phyloP scores from a whole-genome alignment of 2,797 vertebrate genomes.

The Percopsis omiscomaycus region DNA sequence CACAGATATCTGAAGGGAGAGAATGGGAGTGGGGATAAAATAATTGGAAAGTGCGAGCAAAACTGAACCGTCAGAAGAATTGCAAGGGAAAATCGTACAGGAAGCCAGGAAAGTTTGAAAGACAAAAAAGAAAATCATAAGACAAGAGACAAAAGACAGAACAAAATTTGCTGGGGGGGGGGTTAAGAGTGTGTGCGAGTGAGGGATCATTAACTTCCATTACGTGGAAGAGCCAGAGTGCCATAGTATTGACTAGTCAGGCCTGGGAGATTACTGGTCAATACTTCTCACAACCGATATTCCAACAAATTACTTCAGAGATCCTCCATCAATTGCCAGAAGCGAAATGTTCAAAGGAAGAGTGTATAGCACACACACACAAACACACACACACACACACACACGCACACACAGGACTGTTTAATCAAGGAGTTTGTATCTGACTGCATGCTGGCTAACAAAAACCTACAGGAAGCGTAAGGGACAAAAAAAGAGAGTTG shows the following conservation, averaged over 20 bases:
- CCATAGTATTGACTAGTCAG: conserved; percentile 48
- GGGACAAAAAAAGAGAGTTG: background rate
- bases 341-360: conserved; percentile 37
- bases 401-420: conserved; percentile 11
- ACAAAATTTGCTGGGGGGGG: conserved; percentile 30
- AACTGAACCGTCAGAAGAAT: conserved; percentile 31
- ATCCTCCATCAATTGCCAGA: conserved; percentile 49
- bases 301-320: conserved; percentile 65
- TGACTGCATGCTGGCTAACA: background rate
- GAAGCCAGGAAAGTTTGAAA: conserved; percentile 10
- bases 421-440: background rate
- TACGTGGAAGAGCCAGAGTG: conserved; percentile 56
- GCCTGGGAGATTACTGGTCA: conserved; percentile 55
- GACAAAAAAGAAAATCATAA: conserved; percentile 27
- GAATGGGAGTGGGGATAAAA: conserved; percentile 7
- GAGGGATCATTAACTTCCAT: conserved; percentile 68
- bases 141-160: conserved; percentile 28
- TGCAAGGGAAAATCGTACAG: conserved; percentile 3
- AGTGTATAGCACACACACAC: conserved; percentile 12
- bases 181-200: conserved; percentile 39
- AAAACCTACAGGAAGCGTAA: background rate
- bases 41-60: conserved; percentile 8
- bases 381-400: conserved; percentile 38
- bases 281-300: conserved; percentile 68
- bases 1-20: conserved; percentile 17